Evolutionary conservation across 1,140 invertebrate genomes (phyloP).

Genomic region (Galendromus occidentalis): DNA sequence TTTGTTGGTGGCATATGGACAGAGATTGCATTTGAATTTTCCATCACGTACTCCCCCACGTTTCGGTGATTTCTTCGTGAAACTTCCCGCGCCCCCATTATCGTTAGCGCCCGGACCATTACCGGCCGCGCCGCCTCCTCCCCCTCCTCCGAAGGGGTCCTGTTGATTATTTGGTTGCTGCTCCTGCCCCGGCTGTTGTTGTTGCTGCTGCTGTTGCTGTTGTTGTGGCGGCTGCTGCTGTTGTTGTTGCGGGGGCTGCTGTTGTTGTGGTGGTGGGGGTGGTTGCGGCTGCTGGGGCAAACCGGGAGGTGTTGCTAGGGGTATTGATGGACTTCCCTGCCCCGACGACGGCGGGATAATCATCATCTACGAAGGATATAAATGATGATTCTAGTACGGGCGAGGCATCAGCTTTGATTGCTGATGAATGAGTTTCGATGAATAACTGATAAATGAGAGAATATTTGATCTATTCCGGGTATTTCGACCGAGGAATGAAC

Average conservation of each 20-base stretch:
- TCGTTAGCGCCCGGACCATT: too few relatives aligned
- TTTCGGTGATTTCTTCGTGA: background rate
- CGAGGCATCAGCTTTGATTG: background rate
- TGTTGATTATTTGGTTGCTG: constrained; percentile 1
- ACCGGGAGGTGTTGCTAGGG: background rate
- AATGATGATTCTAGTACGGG: background rate
- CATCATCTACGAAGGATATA: background rate
- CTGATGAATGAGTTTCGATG: background rate
- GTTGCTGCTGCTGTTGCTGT: background rate
- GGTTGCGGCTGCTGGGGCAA: background rate
- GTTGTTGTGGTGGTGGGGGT: background rate
- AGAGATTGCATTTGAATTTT: constrained; percentile 6
- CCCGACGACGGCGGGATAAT: background rate
- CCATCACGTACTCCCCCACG: constrained; percentile 2
- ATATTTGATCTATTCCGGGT: too few relatives aligned
- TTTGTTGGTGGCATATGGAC: constrained; percentile 2
- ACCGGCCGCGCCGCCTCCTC: background rate
- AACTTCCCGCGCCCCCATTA: too few relatives aligned
- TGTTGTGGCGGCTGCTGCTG: background rate
- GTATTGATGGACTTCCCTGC: background rate
- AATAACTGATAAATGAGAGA: background rate
- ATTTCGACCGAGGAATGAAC: background rate
- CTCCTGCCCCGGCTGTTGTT: background rate
- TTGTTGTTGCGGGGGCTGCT: background rate
- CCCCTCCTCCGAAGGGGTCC: constrained; percentile 6